Conservation (phyloP, 2,113 vertebrate species). For the Paradisaea rubra region DNA sequence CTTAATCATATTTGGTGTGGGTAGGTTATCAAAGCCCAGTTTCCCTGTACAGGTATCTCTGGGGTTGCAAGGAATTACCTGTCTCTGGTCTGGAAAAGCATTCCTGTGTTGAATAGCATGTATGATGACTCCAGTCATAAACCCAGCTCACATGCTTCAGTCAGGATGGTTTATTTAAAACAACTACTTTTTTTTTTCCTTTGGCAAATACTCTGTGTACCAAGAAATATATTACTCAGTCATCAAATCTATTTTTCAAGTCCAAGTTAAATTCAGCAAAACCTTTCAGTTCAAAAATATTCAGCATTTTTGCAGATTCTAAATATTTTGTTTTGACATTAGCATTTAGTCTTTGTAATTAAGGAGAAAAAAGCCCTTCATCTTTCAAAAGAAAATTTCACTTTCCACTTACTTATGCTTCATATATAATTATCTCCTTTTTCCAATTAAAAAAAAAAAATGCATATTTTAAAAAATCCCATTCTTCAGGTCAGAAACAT, state of each 20-base stretch:
- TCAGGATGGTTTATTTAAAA: not conserved
- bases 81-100: not conserved
- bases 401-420: not conserved
- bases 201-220: not conserved
- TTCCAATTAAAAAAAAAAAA: not conserved
- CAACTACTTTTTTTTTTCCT: not conserved
- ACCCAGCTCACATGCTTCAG: not conserved
- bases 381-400: not conserved
- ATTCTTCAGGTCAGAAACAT: not conserved
- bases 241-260: not conserved
- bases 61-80: not conserved
- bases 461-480: not conserved
- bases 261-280: not conserved
- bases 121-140: not conserved
- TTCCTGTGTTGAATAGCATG: not conserved
- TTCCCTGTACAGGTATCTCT: not conserved
- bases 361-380: not conserved
- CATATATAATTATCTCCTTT: not conserved
- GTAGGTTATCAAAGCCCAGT: not conserved
- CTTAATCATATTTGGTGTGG: not conserved
- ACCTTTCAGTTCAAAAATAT: not conserved
- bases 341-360: not conserved
- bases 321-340: not conserved
- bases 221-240: not conserved
- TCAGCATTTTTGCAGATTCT: not conserved